These are phyloP conservation scores for Emydocephalus ijimae DNA, from an alignment of 2,113 vertebrate genomes.

Conservation along the genomic window DNA sequence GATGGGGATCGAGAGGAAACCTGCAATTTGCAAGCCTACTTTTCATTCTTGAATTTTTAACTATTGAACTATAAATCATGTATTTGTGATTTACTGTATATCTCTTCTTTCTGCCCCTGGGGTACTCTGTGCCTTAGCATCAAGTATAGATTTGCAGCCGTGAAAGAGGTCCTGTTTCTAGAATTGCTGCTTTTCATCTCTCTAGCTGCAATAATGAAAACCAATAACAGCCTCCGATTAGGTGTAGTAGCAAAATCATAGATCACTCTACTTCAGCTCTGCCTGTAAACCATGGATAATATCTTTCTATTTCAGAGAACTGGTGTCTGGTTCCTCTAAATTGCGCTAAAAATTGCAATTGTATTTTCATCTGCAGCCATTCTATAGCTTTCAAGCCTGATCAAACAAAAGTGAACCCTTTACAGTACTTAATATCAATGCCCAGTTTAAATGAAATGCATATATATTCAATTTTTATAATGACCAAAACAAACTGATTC, in stretches of 20 bases:
- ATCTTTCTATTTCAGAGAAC: conserved; percentile 1
- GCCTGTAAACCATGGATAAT: conserved; percentile 19
- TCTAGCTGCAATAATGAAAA: neutral
- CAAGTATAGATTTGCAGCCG: neutral
- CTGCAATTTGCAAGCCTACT: neutral
- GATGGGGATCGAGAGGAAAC: neutral
- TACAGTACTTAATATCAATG: conserved; percentile 26
- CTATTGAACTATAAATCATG: neutral
- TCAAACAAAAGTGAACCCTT: conserved; percentile 38
- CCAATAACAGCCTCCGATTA: neutral
- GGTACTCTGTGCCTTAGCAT: neutral
- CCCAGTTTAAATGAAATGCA: conserved; percentile 56
- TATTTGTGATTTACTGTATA: neutral
- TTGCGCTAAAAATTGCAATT: neutral
- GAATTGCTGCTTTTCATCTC: neutral
- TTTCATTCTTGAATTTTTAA: neutral
- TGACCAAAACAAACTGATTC: conserved; percentile 32
- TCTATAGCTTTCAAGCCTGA: conserved; percentile 49
- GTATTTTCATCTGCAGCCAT: conserved; percentile 28
- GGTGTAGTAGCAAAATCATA: neutral
- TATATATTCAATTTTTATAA: conserved; percentile 31
- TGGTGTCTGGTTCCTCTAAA: neutral
- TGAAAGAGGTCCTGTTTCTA: neutral
- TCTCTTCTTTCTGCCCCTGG: neutral
- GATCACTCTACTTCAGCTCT: conserved; percentile 23